Evolutionary conservation across 2,888 invertebrate genomes (phyloP), one percentile per base, ranked within the genome.

Genomic region (Aethes cnicana): DNA sequence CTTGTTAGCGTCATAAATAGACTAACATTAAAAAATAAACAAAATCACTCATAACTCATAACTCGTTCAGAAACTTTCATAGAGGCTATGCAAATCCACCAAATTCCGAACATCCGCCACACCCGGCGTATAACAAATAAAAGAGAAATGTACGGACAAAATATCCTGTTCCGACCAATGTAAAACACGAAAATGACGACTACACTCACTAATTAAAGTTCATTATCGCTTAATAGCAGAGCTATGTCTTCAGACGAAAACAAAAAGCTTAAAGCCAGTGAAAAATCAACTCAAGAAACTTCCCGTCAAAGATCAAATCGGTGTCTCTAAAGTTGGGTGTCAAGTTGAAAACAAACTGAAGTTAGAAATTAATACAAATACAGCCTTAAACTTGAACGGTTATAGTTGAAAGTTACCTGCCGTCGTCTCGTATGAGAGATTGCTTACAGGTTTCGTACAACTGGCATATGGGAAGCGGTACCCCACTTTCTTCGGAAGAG

Each of bases 401-500:
- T 43, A 9, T 9, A 18, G 36, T 18, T 18, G 8, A 21, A 14
- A 30, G 12, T n/a, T 12, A 11, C 17, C 5, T 44, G 23, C 0
- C 5, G 23, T 14, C 4, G 6, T 44, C 36, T 37, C 14, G 9
- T 16, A n/a, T 37, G 17, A 52, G 52, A 52, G 44, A 46, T 39
- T 46, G 52, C 18, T 28, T 52, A 46, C 52, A 46, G 52, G 52
- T 52, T 56, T 54, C 35, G 26, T 41, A 42, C 47, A 42, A 44
- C 42, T 26, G 58, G 54, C 64, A 62, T 71, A 77, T 76, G 76
- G 73, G 76, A 74, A 71, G 64, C 64, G 58, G 57, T 64, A 77
- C 69, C 75, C 77, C 68, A 74, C 79, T 79, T 81, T 81, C 80
- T 77, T 77, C 52, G 49, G 57, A 57, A 58, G 62, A 62, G 63